Evolutionary conservation across 2,113 vertebrate species (phyloP).

Genomic region (Cranoglanis bouderius): DNA sequence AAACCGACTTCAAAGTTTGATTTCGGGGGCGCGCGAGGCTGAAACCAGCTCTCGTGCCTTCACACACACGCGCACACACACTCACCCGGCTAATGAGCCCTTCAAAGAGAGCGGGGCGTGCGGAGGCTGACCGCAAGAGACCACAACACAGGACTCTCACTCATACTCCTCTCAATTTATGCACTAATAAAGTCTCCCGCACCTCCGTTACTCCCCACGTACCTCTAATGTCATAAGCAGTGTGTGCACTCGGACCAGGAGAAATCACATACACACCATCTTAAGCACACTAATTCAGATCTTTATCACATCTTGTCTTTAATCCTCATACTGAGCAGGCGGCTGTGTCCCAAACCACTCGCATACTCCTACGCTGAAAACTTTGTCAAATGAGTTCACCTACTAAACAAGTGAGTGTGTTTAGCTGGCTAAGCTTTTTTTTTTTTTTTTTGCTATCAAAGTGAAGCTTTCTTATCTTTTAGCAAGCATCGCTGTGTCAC

Average conservation of each 20-base stretch:
- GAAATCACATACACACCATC: not conserved
- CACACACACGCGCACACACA: conserved; percentile 74
- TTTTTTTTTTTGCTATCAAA: not conserved
- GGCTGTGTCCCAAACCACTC: no score
- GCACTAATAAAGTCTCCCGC: conserved; percentile 33
- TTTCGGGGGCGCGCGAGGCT: conserved; percentile 73
- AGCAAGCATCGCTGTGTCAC: not conserved
- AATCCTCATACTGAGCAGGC: not conserved
- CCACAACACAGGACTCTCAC: conserved; percentile 37
- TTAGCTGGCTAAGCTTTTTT: not conserved
- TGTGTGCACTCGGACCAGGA: not conserved
- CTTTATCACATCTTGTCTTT: not conserved
- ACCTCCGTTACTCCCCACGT: conserved; percentile 33
- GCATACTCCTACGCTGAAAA: not conserved
- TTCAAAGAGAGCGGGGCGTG: conserved; percentile 74
- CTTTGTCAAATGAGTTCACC: not conserved
- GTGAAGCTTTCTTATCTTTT: not conserved
- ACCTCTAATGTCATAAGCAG: not conserved
- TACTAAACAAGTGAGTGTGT: not conserved
- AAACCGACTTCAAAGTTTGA: conserved; percentile 79
- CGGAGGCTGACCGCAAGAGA: conserved; percentile 74
- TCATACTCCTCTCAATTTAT: conserved; percentile 26
- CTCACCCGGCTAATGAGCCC: conserved; percentile 78
- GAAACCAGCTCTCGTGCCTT: conserved; percentile 70
- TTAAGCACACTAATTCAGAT: not conserved